Evolutionary conservation across 2,797 vertebrate genomes (phyloP).

Genomic region (Heteromormyrus szaboi): DNA sequence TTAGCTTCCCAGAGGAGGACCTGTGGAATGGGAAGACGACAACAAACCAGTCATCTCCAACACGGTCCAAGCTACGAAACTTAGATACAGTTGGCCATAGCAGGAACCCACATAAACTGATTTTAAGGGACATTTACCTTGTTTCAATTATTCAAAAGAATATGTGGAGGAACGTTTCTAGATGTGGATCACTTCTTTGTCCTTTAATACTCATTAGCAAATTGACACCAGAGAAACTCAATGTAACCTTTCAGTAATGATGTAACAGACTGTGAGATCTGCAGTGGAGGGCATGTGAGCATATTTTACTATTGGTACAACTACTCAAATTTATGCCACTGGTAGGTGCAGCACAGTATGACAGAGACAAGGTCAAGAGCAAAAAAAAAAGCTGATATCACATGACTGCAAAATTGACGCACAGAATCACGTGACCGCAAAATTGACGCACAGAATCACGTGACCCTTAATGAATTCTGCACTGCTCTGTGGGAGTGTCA

Average conservation of each 20-base stretch:
- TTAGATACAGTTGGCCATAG: neutral
- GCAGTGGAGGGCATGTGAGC: neutral
- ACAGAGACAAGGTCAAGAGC: neutral
- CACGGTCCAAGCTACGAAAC: neutral
- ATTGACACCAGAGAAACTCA: neutral
- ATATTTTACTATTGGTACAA: neutral
- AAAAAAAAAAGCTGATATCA: neutral
- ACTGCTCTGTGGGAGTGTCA: slow-evolving; percentile 39
- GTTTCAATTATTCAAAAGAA: neutral
- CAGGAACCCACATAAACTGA: neutral
- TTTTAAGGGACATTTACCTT: neutral
- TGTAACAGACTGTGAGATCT: neutral
- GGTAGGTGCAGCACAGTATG: neutral
- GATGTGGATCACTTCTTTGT: neutral
- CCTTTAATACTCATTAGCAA: neutral
- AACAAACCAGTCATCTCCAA: neutral
- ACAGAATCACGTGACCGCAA: slow-evolving; percentile 1
- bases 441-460: slow-evolving; percentile 7
- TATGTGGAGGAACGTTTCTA: neutral
- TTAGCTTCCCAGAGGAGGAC: slow-evolving; percentile 93
- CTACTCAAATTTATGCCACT: neutral
- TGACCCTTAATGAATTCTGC: neutral
- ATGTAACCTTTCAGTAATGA: neutral
- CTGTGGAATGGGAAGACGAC: slow-evolving; percentile 50
- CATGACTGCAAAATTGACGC: slow-evolving; percentile 2